Evolutionary conservation across 2,113 vertebrate species (phyloP).

Genomic region (Struthio camelus): DNA sequence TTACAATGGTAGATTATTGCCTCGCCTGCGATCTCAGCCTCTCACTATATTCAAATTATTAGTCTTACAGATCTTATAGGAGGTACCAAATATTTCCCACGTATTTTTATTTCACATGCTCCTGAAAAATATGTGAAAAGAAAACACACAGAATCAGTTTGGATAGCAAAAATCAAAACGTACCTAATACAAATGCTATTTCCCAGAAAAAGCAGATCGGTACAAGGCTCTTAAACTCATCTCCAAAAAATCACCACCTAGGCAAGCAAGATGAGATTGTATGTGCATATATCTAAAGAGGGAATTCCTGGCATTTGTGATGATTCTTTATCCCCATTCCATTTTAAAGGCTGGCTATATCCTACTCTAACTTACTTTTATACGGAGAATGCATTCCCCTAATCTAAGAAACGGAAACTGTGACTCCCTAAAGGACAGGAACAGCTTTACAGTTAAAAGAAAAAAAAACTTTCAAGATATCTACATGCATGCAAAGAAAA

Average conservation of each 20-base stretch:
- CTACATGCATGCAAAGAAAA: background rate
- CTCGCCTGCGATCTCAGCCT: background rate
- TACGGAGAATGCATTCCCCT: rapidly evolving
- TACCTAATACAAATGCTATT: background rate
- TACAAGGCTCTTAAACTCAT: background rate
- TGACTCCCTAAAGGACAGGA: background rate
- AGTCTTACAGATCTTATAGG: background rate
- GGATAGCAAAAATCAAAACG: background rate
- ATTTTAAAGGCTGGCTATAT: rapidly evolving
- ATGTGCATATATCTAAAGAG: too few species aligned
- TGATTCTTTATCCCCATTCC: background rate
- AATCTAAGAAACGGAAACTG: background rate
- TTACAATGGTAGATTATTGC: background rate
- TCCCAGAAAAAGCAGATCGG: background rate
- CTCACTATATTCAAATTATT: background rate
- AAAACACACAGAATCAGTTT: background rate
- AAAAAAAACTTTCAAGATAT: background rate
- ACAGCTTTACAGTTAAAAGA: background rate
- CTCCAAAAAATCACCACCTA: background rate
- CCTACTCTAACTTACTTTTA: background rate
- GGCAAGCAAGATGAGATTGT: background rate
- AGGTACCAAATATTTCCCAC: background rate
- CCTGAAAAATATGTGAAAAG: background rate
- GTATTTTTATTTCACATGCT: background rate
- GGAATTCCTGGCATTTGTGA: rapidly evolving